Evolutionary conservation across 2,113 vertebrate genomes (phyloP).

Genomic region (Anser cygnoides): DNA sequence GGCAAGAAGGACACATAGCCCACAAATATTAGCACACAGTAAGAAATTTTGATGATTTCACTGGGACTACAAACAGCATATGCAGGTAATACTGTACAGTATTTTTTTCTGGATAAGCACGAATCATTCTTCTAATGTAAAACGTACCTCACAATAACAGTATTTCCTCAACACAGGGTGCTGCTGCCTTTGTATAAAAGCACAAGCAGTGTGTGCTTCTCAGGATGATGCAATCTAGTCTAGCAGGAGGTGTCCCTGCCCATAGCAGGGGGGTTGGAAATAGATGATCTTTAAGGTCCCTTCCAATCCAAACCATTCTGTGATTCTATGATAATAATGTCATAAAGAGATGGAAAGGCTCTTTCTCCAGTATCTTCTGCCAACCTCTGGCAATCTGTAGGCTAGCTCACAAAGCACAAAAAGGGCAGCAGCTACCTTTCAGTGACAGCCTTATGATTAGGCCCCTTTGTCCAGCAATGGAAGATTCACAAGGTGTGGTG

Average conservation of each 20-base stretch:
- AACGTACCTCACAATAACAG: not conserved
- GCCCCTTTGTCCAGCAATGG: no score
- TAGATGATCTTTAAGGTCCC: no score
- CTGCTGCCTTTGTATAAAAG: not conserved
- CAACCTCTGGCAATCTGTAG: not conserved
- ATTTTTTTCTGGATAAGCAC: not conserved
- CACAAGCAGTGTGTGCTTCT: not conserved
- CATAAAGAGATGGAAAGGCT: not conserved
- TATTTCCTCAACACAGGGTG: not conserved
- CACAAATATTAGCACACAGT: not conserved
- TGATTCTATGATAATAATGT: not conserved
- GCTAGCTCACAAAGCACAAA: not conserved
- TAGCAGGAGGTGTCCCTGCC: no score
- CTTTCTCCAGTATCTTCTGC: not conserved
- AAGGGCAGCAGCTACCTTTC: not conserved
- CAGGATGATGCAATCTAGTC: accelerated
- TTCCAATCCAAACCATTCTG: no score
- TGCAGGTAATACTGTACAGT: not conserved
- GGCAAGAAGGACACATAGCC: not conserved
- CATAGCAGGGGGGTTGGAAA: no score
- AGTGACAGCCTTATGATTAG: not conserved
- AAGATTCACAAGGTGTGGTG: no score
- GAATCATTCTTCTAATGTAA: not conserved
- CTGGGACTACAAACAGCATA: not conserved
- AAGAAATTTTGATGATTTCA: not conserved